A percentile compares a stretch with the other conserved stretches of the same genome.
These are phyloP conservation scores for Choristoneura rosaceana DNA, from an alignment of 2,888 invertebrate genomes.

Conservation along the genomic window DNA sequence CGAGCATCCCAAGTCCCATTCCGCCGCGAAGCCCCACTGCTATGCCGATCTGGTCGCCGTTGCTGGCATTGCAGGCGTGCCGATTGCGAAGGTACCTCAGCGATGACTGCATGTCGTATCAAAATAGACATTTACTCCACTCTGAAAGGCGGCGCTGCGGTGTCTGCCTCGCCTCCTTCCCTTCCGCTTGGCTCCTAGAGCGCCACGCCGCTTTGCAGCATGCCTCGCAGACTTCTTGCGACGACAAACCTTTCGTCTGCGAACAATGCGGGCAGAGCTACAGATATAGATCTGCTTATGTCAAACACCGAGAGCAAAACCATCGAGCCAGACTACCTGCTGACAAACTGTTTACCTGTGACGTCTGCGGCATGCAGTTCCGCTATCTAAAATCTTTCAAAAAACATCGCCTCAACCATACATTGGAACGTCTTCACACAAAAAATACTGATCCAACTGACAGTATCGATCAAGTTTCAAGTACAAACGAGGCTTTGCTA, in stretches of 20 bases:
- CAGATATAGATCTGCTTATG: constrained; percentile 92
- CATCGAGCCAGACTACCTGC: constrained; percentile 94
- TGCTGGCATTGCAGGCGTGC: constrained; percentile 79
- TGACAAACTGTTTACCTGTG: constrained; percentile 95
- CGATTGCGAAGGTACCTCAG: constrained; percentile 79
- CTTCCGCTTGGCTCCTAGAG: constrained; percentile 94
- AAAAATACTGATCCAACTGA: constrained; percentile 84
- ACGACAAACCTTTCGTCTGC: constrained; percentile 96
- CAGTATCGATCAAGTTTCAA: constrained; percentile 88
- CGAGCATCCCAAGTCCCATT: constrained; percentile 66
- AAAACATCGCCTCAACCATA: constrained; percentile 95
- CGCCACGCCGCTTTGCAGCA: constrained; percentile 94
- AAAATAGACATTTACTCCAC: constrained; percentile 68
- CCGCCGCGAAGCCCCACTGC: constrained; percentile 71
- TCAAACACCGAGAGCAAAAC: constrained; percentile 93
- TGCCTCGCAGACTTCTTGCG: constrained; percentile 87
- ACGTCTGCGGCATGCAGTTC: constrained; percentile 97
- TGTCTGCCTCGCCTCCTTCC: constrained; percentile 94
- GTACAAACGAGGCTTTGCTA: constrained; percentile 88
- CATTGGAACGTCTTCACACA: constrained; percentile 92
- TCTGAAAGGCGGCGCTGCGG: constrained; percentile 88
- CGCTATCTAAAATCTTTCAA: constrained; percentile 95
- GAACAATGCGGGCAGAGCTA: constrained; percentile 97
- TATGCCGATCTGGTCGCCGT: constrained; percentile 78
- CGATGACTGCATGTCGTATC: constrained; percentile 82